phyloP scores from a whole-genome alignment of 2,797 vertebrate species.

The Karalla daura region DNA sequence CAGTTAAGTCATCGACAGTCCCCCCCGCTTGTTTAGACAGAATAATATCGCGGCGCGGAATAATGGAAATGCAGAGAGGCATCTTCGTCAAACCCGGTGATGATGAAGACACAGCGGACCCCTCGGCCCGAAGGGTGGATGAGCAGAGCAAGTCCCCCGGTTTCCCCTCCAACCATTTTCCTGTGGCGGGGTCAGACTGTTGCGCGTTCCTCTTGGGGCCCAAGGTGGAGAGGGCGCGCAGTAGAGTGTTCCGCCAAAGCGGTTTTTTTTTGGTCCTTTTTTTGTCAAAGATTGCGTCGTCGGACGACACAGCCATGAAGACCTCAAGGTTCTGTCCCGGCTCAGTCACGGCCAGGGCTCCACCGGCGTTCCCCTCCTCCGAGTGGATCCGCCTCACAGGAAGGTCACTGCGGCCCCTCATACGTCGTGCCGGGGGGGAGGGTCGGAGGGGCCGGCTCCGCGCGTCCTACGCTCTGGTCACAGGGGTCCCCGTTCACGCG shows the following conservation, averaged over 20 bases:
- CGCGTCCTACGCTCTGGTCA: conserved; percentile 41
- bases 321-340: conserved; percentile 72
- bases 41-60: conserved; percentile 17
- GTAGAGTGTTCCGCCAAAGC: conserved; percentile 7
- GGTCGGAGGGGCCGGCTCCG: conserved; percentile 63
- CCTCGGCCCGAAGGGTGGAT: conserved; percentile 26
- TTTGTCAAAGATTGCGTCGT: conserved; percentile 35
- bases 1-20: conserved; percentile 35
- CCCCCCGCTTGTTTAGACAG: conserved; percentile 43
- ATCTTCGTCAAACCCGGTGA: conserved; percentile 8
- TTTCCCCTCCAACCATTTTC: conserved; percentile 25
- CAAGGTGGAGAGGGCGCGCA: conserved; percentile 21
- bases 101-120: conserved; percentile 20
- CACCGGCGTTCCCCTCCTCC: conserved; percentile 58
- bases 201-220: conserved; percentile 19
- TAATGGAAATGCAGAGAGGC: conserved; percentile 37
- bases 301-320: conserved; percentile 37
- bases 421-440: conserved; percentile 67
- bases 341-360: conserved; percentile 48
- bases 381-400: conserved; percentile 67
- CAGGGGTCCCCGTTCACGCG: conserved; percentile 59
- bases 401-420: conserved; percentile 74
- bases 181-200: conserved; percentile 44
- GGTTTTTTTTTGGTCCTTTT: neutral
- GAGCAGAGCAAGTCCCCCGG: conserved; percentile 19